Evolutionary conservation across 2,797 vertebrate species (phyloP), one percentile per base, ranked within the genome.

Genomic region (Eptatretus atami): DNA sequence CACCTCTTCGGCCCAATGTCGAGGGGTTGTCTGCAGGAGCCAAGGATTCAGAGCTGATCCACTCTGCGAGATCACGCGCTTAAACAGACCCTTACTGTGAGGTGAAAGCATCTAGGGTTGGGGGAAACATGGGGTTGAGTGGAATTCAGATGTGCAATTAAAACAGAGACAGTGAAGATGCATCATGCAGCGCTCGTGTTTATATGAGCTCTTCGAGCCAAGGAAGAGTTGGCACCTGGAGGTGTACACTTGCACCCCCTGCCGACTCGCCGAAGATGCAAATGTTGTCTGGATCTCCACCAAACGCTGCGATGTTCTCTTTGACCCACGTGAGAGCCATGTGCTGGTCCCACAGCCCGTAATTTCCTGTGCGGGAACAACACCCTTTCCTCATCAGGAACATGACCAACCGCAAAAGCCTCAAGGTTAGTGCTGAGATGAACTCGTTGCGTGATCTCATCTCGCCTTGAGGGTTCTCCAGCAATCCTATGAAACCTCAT

Each of bases 251-350:
- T 69, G 67, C 77, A 0, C 11, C 79, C 44, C 90, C 90, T 0
- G 88, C 88, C 4, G 88, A 96, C 63, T 96, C 85, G 65, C 90
- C 90, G 53, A 98, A 95, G 69, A 98, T 1, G 15, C 86, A 94
- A 70, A 95, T 75, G 71, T 81, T 98, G 66, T 77, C 61, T 0
- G 87, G 80, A 73, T 94, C 78, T 10, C 90, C 88, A 5, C 90
- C 90, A 8, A 98, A 94, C 15, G 75, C 74, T 1, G 66, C 77
- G 65, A 98, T 98, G 72, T 95, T 98, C 68, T 84, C 81, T 78
- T 90, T 76, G 64, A 94, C 87, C 90, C 87, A 94, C 2, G 79
- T 74, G 0, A 95, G 92, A 68, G 82, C 87, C 63, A 82, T 79
- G 1, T 94, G 86, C 77, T 98, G 90, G 67, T 98, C 87, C 78